Evolutionary conservation across 2,888 invertebrate genomes (phyloP), one percentile per base, ranked within the genome.

Genomic region (Ellobium chinense): DNA sequence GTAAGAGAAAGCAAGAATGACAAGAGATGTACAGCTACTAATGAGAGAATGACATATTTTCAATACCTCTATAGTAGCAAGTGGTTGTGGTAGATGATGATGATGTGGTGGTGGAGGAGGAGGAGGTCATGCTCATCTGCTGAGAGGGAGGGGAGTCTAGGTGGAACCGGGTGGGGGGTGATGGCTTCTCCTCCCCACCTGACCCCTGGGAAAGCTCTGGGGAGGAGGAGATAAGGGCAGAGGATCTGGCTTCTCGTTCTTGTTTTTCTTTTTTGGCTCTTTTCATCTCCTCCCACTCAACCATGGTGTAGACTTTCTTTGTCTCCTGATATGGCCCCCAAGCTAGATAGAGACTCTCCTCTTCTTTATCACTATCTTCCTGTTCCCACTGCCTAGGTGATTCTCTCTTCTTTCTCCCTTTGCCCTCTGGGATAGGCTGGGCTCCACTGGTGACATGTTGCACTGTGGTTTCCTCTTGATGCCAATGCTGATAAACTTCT

Each of bases 201-300:
- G 78, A 72, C n/a, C 39, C 54, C 36, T 36, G 62, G 68, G 73
- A 82, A 56, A 56, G 78, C 14, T 80, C 82, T n/a, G 75, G 79
- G 72, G 74, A 77, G 29, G 82, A 72, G 21, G 77, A 39, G 58
- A 73, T 58, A 54, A 66, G 72, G 60, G 80, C 66, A 65, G 77
- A 63, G 37, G 66, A 63, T 24, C 56, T 58, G 34, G 69, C 81
- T 72, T 77, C 81, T 63, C 27, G 68, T 14, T 78, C 60, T 39
- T 39, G 78, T 37, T 56, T 60, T 54, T 78, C 78, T 62, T 27
- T 46, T 46, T 87, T 88, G 9, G 85, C 81, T 60, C 87, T 83
- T 72, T 89, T 89, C 89, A 90, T 87, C 18, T 88, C 91, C 84
- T 91, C 91, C 90, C 90, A 90, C 82, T 91, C 91, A n/a, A 88